Conservation (phyloP, 2,888 invertebrate genomes). For the Macrophya alboannulata region DNA sequence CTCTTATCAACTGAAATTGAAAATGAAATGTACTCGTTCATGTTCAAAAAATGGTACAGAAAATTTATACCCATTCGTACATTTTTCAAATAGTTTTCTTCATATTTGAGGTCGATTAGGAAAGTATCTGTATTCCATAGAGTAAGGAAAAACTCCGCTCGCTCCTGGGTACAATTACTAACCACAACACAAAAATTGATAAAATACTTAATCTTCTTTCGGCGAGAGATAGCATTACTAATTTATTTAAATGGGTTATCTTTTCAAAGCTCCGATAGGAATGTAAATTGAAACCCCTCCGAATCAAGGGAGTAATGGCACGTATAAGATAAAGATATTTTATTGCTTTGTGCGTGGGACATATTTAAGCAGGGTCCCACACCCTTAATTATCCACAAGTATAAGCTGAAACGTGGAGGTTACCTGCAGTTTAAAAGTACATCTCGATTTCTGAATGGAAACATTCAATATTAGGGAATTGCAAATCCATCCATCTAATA, state of each 20-base stretch:
- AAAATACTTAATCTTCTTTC: constrained; percentile 77
- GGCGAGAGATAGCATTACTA: constrained; percentile 77
- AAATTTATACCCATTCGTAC: not conserved
- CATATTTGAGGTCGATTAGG: not conserved
- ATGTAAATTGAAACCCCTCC: constrained; percentile 77
- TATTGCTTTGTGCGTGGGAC: constrained; percentile 75
- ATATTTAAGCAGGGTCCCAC: constrained; percentile 74
- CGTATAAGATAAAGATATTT: constrained; percentile 79
- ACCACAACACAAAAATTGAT: constrained; percentile 79
- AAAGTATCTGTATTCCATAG: not conserved
- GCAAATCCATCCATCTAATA: not conserved
- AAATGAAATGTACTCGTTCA: not conserved
- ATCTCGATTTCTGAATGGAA: not conserved
- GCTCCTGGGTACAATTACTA: constrained; percentile 70
- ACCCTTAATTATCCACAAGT: constrained; percentile 42
- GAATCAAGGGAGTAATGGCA: constrained; percentile 79
- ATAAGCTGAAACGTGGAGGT: not conserved
- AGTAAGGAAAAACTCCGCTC: not conserved
- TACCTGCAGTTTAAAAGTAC: not conserved
- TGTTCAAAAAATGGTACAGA: not conserved
- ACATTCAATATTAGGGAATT: not conserved
- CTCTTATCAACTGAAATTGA: not conserved
- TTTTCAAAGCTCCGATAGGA: constrained; percentile 78
- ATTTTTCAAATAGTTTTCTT: not conserved
- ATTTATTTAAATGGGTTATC: constrained; percentile 80